Conservation (phyloP, 64 coral and sea anemone genomes). For the Acropora tenuis region DNA sequence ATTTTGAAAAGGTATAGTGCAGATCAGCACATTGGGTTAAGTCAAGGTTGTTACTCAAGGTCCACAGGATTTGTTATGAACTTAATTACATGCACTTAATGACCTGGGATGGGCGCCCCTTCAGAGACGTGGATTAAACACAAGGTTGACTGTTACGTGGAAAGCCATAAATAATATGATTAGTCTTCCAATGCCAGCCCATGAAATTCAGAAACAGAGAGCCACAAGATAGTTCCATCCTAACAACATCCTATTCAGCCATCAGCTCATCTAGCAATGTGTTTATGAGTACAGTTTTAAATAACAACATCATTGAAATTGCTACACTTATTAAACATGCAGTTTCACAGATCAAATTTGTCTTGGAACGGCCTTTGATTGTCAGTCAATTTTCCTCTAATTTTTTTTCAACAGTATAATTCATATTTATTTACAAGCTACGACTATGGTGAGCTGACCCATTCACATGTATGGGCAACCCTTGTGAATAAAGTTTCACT, state of each 20-base stretch:
- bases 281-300: neutral
- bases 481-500: neutral
- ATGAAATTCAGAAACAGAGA: conserved; percentile 9
- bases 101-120: neutral
- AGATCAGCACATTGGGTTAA: neutral
- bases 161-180: neutral
- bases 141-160: conserved; percentile 16
- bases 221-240: neutral
- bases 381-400: neutral
- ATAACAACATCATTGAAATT: neutral
- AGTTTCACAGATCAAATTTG: neutral
- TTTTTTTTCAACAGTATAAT: neutral
- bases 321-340: neutral
- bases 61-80: neutral
- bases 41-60: neutral
- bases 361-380: neutral
- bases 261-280: conserved; percentile 6
- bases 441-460: neutral
- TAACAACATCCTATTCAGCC: neutral
- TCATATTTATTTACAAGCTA: neutral
- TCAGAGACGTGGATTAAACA: conserved; percentile 1
- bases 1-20: neutral
- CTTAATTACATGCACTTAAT: neutral
- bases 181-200: neutral
- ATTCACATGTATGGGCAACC: neutral